Evolutionary conservation across 2,888 invertebrate species (phyloP), one percentile per base, ranked within the genome.

Genomic region (Dermolepida albohirtum): DNA sequence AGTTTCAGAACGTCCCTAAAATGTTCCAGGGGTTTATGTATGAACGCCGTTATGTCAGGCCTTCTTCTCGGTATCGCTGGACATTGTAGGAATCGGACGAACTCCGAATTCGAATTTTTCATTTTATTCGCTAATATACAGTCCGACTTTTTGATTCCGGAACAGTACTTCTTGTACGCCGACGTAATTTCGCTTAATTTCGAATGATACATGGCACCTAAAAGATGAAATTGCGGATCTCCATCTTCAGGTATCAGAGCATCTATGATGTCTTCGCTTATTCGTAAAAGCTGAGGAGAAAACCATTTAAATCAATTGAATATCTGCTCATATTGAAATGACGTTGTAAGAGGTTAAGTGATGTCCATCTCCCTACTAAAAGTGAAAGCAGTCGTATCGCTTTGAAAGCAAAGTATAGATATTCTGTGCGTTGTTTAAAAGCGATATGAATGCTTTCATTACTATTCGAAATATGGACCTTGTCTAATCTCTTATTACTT

Each of bases 21-120:
- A 85, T 95, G 94, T 82, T 95, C 94, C 74, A 95, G 82, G 0
- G 95, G 95, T 78, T 93, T 91, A 81, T 95, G 92, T 70, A 95
- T 89, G 73, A 95, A 89, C 11, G 93, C 90, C 10, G 94, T 94
- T 72, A 95, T 89, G 80, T 95, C 95, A 11, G 94, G 94, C 73
- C 92, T 88, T 81, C 92, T 87, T 72, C 92, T 87, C 1, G 94
- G 94, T 75, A 94, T 91, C 12, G 92, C 89, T 1, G 94, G 94
- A 77, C 92, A 92, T 68, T 90, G 91, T 75, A 94, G 90, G 80
- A 94, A 90, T 70, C 90, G 87, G 59, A 92, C 90, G 81, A 95
- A 95, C 29, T 92, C 91, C 10, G 92, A 89, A 76, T 92, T 93
- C 66, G 89, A 87, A 77, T 91, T 90, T 78, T 90, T 88, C 47